A percentile compares a stretch with the other conserved stretches of the same genome.
phyloP scores from a whole-genome alignment of 2,113 vertebrate species.

The Sitta europaea region DNA sequence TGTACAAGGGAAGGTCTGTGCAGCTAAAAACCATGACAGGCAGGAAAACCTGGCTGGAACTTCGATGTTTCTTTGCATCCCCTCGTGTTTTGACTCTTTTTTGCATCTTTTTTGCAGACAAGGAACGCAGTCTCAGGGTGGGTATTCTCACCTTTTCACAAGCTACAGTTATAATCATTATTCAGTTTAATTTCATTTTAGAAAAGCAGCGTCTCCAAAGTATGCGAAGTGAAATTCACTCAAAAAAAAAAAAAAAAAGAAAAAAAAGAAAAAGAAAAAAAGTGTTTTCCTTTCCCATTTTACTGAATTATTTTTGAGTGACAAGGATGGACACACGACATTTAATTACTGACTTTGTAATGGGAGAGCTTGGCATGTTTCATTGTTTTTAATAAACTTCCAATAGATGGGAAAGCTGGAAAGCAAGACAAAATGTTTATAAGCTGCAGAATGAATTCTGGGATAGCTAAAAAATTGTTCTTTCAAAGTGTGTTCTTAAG shows the following conservation, averaged over 20 bases:
- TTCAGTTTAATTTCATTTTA: neutral
- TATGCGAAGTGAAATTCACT: neutral
- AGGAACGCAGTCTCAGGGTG: neutral
- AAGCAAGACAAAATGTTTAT: neutral
- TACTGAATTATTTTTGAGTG: neutral
- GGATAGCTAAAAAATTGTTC: neutral
- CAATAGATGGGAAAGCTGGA: neutral
- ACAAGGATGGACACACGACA: fast-evolving
- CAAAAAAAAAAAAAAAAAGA: too few species aligned
- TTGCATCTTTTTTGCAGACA: too few species aligned
- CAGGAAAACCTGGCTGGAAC: neutral
- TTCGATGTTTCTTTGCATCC: neutral
- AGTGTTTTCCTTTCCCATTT: neutral
- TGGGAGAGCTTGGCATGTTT: neutral
- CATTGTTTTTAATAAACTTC: neutral
- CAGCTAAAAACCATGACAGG: neutral
- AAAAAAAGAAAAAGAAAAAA: neutral
- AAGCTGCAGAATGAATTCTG: neutral
- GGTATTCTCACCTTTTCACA: neutral
- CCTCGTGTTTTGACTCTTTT: fast-evolving
- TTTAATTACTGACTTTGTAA: neutral
- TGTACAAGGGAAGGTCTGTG: neutral
- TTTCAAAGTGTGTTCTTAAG: neutral
- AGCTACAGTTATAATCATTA: neutral
- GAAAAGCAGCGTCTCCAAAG: neutral